Evolutionary conservation across 2,888 invertebrate genomes (phyloP).

Genomic region (Stenolophus ochropezus): DNA sequence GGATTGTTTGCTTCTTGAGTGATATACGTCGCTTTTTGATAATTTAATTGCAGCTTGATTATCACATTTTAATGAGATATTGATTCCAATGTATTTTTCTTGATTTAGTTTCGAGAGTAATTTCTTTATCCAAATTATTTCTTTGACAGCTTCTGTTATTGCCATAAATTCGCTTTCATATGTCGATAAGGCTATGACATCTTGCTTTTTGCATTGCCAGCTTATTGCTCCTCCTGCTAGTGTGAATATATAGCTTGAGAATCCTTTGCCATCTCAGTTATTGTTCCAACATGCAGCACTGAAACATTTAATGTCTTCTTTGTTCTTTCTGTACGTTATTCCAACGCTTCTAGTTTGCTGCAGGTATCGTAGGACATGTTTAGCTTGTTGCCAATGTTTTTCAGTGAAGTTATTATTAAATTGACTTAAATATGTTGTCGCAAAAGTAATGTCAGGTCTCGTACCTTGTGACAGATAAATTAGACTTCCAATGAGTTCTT

Average conservation of each 20-base stretch:
- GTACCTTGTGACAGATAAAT: neutral
- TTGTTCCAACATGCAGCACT: conserved; percentile 7
- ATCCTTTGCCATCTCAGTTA: neutral
- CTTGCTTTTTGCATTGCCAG: conserved; percentile 7
- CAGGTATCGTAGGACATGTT: conserved; percentile 3
- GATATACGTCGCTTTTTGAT: too few species aligned
- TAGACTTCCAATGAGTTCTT: neutral
- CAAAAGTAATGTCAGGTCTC: neutral
- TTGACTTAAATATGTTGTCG: neutral
- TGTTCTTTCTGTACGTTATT: neutral
- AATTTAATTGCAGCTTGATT: too few species aligned
- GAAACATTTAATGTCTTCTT: neutral
- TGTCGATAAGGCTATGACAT: neutral
- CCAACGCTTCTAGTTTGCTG: neutral
- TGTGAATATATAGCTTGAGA: neutral
- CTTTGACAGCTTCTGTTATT: conserved; percentile 2
- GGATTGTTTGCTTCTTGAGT: too few species aligned
- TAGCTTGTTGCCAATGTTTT: conserved; percentile 6
- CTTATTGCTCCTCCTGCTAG: conserved; percentile 2
- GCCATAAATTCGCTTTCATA: conserved; percentile 16
- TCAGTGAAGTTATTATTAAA: neutral
- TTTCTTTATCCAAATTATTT: too few species aligned
- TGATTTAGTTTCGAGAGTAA: too few species aligned
- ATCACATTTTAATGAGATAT: too few species aligned
- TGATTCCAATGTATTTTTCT: too few species aligned